Base-by-base conservation (phyloP, 2,113 vertebrate genomes). In the Corythornis madagascariensis region DNA sequence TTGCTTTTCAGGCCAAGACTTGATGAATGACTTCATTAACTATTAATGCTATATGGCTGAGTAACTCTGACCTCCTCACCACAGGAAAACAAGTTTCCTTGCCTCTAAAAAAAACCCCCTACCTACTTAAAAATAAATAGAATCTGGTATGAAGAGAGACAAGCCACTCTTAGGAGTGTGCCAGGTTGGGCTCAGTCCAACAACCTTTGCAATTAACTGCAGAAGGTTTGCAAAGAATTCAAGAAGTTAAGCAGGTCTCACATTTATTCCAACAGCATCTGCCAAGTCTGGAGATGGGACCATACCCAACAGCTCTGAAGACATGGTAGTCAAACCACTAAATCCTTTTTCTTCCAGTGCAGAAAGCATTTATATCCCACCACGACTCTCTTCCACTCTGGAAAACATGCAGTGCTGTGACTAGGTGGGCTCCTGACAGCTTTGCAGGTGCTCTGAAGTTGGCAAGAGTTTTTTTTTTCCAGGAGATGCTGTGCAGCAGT, bases 361-460 rank as follows among this genome's bases (percentile, higher is more conserved):
- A 38, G 61, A 71, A 71, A 59, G 26, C 16, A 61, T 13, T 53
- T 31, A 3, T 3, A 60, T 26, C 25, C 63, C 35, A 65, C 16
- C 8, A 26, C 4, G 11, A 45, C 40, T 6, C 26, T 52, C 48
- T 29, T 59, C 66, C 50, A 35, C 15, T 45, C 70, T 47, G 59
- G 43, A 53, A 26, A 67, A 21, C 7, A 9, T 8, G 21, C 16
- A 4, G 1, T 11, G 45, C 38, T 69, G 17, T 18, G 45, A 66
- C 12, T 17, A n/a, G 42, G 25, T 52, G 26, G 40, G 56, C n/a
- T 35, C 35, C 47, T 48, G 22, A 21, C 24, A 38, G 9, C 45
- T 76, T 4, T 67, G 74, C 83, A 92, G 83, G 86, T 94, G 90
- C 90, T 94, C 21, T 91, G 92, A 87, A 90, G 86, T 89, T 79